Evolutionary conservation across 2,797 vertebrate species (phyloP), one percentile per base, ranked within the genome.

Genomic region (Crenichthys baileyi): DNA sequence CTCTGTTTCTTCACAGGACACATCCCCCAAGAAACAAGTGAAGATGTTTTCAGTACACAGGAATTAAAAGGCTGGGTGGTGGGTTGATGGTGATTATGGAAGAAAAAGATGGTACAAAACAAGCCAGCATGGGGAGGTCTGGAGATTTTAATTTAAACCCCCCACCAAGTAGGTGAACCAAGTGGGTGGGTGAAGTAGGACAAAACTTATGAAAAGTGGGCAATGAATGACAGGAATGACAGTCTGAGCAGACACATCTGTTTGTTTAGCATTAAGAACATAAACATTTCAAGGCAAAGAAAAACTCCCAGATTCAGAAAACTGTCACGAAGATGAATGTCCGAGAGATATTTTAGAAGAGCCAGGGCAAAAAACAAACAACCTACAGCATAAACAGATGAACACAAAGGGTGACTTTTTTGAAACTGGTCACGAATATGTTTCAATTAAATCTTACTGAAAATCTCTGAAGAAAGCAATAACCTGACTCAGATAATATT

Each of bases 71-170:
- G 22, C 11, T n/a, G 63, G 18, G 20, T 67, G 36, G 65, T 55
- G n/a, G 8, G 31, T 36, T 41, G 15, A 12, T 74, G 56, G 39
- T 46, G 24, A 55, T 26, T 29, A 51, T 44, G 31, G 31, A 26
- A 15, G 24, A 46, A n/a, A 67, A n/a, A 46, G 22, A 76, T 39
- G 65, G 36, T 11, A 51, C n/a, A 55, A 26, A 36, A 29, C 36
- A 22, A 44, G 36, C 24, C 46, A 36, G 63, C 31, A 2, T 55
- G 74, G 11, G 48, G 31, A 1, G 3, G 48, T 55, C 24, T 67
- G 75, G 61, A 55, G 36, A 70, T 76, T 39, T 36, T 75, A 18
- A 36, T 76, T 68, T 70, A 70, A 46, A 7, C 24, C 67, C 67
- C 67, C 67, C 24, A 70, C 67, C 41, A 44, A 44, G 22, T 24